These are phyloP conservation scores for Metridium senile DNA, from an alignment of 92 coral and sea anemone genomes.

Conservation along the genomic window DNA sequence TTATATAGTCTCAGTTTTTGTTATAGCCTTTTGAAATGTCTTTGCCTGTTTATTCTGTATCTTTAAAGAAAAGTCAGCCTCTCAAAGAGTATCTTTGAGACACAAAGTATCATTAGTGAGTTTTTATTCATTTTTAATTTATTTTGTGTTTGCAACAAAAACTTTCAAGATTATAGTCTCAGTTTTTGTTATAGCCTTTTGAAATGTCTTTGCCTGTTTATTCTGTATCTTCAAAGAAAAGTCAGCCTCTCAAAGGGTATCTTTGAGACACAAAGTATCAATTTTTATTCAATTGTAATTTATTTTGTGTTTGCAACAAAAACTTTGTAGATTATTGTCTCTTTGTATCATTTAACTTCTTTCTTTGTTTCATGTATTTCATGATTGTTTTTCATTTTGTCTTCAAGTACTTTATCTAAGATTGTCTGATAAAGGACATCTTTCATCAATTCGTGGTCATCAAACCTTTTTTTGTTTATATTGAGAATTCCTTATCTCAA, in stretches of 20 bases:
- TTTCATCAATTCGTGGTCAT: neutral
- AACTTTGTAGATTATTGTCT: neutral
- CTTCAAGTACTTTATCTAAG: slow-evolving; percentile 15
- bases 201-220: too few species aligned
- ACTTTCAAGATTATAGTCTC: neutral
- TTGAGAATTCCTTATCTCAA: neutral
- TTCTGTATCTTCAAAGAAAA: too few species aligned
- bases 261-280: neutral
- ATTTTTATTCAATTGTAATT: too few species aligned
- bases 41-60: too few species aligned
- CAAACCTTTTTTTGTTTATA: neutral
- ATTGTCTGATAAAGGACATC: neutral
- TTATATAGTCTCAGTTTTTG: too few species aligned
- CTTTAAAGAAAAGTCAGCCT: too few species aligned
- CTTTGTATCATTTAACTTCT: neutral
- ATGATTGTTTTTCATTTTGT: slow-evolving; percentile 9
- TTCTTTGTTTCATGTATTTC: neutral
- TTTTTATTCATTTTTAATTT: too few species aligned
- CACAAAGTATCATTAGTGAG: neutral
- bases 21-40: too few species aligned
- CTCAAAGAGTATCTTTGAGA: neutral
- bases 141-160: neutral
- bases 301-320: neutral
- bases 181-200: too few species aligned
- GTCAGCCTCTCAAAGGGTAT: too few species aligned